Conservation (phyloP, 1,140 invertebrate species). For the Euwallacea similis region DNA sequence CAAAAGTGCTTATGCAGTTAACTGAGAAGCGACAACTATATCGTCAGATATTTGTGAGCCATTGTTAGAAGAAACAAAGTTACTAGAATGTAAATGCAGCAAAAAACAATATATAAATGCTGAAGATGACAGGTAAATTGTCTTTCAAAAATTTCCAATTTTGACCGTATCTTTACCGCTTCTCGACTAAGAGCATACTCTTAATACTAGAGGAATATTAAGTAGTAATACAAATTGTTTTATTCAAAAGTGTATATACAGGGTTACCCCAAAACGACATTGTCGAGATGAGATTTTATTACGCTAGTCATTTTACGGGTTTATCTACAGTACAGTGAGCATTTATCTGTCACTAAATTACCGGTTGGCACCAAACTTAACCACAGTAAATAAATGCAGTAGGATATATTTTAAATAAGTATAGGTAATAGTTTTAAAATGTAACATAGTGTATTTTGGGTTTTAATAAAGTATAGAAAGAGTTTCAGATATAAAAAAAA, state of each 20-base stretch:
- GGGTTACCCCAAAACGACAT: slow-evolving; percentile 27
- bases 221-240: slow-evolving; percentile 36
- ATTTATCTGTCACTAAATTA: slow-evolving; percentile 45
- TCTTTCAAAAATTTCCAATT: slow-evolving; percentile 1
- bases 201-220: slow-evolving; percentile 35
- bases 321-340: slow-evolving; percentile 50
- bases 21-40: slow-evolving; percentile 34
- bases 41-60: neutral
- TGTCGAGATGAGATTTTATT: slow-evolving; percentile 31
- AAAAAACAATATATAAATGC: neutral
- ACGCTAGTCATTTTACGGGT: slow-evolving; percentile 42
- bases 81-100: no score
- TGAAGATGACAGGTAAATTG: neutral
- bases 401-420: slow-evolving; percentile 11
- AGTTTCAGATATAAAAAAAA: neutral
- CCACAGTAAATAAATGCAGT: slow-evolving; percentile 36
- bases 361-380: slow-evolving; percentile 46
- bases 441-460: neutral
- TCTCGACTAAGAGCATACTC: slow-evolving; percentile 20
- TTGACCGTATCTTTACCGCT: slow-evolving; percentile 12
- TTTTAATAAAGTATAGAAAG: neutral
- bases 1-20: slow-evolving; percentile 34
- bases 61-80: no score
- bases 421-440: neutral
- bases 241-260: slow-evolving; percentile 40